Evolutionary conservation across 2,888 invertebrate genomes (phyloP), one percentile per base, ranked within the genome.

Genomic region (Athalia rosae): DNA sequence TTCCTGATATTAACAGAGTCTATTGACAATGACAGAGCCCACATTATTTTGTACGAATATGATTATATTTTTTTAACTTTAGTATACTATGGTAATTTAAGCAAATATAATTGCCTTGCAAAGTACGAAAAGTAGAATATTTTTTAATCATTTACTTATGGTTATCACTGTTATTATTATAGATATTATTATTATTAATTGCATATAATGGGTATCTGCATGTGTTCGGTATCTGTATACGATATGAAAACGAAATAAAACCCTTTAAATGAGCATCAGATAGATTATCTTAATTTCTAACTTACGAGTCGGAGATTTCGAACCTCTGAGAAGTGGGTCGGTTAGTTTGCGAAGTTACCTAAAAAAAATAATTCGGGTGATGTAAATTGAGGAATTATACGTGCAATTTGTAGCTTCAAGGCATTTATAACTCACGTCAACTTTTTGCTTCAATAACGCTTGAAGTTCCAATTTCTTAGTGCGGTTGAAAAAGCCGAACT

Each of bases 401-500:
- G 53, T 11, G 0, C 8, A n/a, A 11, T 45, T 69, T 5, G 13
- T 47, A 48, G 8, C 53, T 58, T 67, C 11, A 3, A 48, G 13
- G 9, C 6, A 66, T 48, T 15, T 15, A 13, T 1, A 41, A 80
- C 85, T 79, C 78, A 86, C 86, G 59, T 83, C 79, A 73, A 79
- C 77, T 73, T 88, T 86, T 13, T 87, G 87, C 82, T 87, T 88
- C 28, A 87, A 82, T n/a, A 83, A 47, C 11, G 82, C 83, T 69
- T 86, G 80, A 50, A 88, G 80, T 79, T 86, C 84, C 62, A 77
- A 83, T 80, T 77, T 87, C 77, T 84, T 86, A 59, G 81, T 84
- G 76, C 89, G 81, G 45, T 87, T 83, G 58, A 89, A 89, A 79
- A 89, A 89, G 5, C 89, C 89, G 8, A 87, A 47, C 79, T 86